A percentile compares a stretch with the other conserved stretches of the same genome.
These are phyloP conservation scores for Aleiodes sp. DNA, from an alignment of 1,140 invertebrate genomes.

Conservation along the genomic window DNA sequence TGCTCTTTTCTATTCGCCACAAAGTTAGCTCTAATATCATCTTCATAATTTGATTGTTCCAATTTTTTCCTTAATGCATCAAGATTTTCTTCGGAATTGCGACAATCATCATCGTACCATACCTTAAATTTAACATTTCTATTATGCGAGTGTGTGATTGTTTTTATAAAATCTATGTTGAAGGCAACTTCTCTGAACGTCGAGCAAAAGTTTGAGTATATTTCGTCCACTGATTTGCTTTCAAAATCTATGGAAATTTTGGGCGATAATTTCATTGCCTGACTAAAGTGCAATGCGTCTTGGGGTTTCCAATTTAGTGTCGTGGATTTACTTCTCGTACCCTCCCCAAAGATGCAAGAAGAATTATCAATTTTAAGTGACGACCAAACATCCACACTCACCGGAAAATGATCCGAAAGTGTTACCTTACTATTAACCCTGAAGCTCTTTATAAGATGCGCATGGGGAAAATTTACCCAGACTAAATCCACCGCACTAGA, in stretches of 20 bases:
- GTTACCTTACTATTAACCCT: neutral
- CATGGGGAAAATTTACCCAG: neutral
- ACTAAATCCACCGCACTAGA: slow-evolving; percentile 4
- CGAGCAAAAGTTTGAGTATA: neutral
- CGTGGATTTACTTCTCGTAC: too few relatives aligned
- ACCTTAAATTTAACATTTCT: neutral
- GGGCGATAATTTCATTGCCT: too few relatives aligned
- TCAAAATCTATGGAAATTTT: too few relatives aligned
- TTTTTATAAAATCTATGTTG: neutral
- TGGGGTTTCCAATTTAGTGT: too few relatives aligned
- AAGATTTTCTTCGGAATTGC: neutral
- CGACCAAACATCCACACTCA: neutral
- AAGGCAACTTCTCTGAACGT: neutral
- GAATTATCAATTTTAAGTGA: neutral
- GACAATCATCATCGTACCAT: slow-evolving; percentile 12
- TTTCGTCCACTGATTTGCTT: too few relatives aligned
- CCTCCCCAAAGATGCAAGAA: too few relatives aligned
- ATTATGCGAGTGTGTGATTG: neutral
- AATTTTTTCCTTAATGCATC: neutral
- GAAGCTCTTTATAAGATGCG: neutral
- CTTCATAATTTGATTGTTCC: neutral
- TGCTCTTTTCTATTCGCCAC: neutral
- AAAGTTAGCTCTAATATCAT: neutral
- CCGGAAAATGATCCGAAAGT: neutral
- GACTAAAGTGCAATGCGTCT: too few relatives aligned